Evolutionary conservation across 37 sponge, comb jelly and placozoan species (phyloP).

Genomic region (Diacarnus erythraeanus): DNA sequence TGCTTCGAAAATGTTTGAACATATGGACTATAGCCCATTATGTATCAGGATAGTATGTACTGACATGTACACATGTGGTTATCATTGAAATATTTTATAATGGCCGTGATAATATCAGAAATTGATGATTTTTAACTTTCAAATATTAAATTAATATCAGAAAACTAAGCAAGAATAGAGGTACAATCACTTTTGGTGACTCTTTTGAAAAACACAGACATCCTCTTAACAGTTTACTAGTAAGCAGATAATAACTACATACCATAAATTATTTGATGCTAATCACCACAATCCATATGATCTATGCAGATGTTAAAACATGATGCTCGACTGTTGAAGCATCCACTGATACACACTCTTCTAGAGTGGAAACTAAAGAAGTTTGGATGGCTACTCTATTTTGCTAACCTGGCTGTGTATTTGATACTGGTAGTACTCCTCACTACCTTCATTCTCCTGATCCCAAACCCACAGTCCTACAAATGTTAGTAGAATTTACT

Average conservation of each 20-base stretch:
- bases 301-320: slow-evolving; percentile 6
- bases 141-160: no score
- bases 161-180: no score
- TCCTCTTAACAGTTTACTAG: background rate
- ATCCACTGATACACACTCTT: slow-evolving; percentile 74
- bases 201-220: background rate
- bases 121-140: no score
- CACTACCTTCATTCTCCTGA: slow-evolving; percentile 65
- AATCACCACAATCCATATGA: background rate
- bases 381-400: slow-evolving; percentile 75
- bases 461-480: slow-evolving; percentile 31
- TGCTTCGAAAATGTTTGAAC: no score
- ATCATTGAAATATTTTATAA: no score
- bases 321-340: slow-evolving; percentile 57
- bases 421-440: slow-evolving; percentile 61
- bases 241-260: background rate
- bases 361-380: slow-evolving; percentile 69
- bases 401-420: slow-evolving; percentile 72
- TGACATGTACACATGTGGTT: no score
- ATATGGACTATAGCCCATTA: no score
- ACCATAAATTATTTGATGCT: no score
- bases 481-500: slow-evolving; percentile 51
- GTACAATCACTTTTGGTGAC: background rate
- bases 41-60: no score
- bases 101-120: no score